Evolutionary conservation across 2,888 invertebrate species (phyloP).

Genomic region (Eledone cirrhosa): DNA sequence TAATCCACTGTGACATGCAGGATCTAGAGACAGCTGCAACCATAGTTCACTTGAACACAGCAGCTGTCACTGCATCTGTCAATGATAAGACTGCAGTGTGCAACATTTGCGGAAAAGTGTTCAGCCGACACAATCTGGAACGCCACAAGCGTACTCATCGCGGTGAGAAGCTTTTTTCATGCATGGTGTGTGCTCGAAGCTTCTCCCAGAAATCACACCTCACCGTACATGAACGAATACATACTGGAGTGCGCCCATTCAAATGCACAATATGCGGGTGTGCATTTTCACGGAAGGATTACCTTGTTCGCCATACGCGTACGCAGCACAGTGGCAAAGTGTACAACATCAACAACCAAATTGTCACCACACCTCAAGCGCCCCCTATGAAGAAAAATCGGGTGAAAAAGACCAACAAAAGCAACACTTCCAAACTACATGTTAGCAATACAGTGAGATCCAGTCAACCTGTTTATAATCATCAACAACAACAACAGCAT

Average conservation of each 20-base stretch:
- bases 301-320: conserved; percentile 15
- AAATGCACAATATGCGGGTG: conserved; percentile 17
- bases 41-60: conserved; percentile 8
- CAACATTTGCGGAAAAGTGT: conserved; percentile 1
- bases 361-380: neutral
- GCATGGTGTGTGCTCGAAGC: neutral
- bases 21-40: neutral
- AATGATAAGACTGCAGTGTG: neutral
- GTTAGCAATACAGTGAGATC: neutral
- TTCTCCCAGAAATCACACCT: conserved; percentile 20
- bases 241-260: conserved; percentile 10
- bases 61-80: neutral
- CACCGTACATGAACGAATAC: conserved; percentile 14
- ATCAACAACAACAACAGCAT: neutral
- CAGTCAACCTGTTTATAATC: neutral
- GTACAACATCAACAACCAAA: conserved; percentile 24
- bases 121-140: neutral
- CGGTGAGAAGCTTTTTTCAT: conserved; percentile 8
- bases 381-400: neutral
- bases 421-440: neutral
- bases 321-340: conserved; percentile 19
- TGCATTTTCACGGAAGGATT: conserved; percentile 25
- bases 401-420: neutral
- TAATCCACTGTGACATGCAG: conserved; percentile 3
- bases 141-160: conserved; percentile 13